Evolutionary conservation across 2,113 vertebrate species (phyloP), one percentile per base, ranked within the genome.

Genomic region (Oncorhynchus mykiss): DNA sequence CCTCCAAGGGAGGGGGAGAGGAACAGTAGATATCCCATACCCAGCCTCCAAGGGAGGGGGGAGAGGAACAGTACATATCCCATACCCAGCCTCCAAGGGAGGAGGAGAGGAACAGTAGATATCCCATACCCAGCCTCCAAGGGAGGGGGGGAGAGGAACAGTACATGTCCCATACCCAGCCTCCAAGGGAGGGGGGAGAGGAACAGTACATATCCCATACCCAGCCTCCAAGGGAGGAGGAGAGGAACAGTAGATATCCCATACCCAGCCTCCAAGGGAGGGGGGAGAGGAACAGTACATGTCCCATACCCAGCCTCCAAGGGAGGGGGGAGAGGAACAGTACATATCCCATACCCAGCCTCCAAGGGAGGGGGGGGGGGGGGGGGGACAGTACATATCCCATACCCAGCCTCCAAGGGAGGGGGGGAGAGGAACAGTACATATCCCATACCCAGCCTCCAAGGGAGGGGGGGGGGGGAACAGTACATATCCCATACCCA

Each of bases 161-260:
- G 81, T 76, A 77, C 79, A 76, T 49, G 77, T 81, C 85, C 84
- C 77, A 88, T 80, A 6, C 24, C 24, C 8, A 29, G 64, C 25
- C 24, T 66, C 25, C 8, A 8, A 12, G 64, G 51, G 25, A 27
- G 7, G 22, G 85, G 85, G 85, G 27, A 27, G 27, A 27, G 27
- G 27, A 27, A 27, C 81, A 57, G 81, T 76, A 77, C 79, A 76
- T 49, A 77, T 81, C 85, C 84, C 77, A 88, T 80, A 6, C 11
- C 24, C 8, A 29, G 64, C 25, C 24, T 66, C 25, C 8, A 8
- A 12, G 25, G 51, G 64, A 27, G 22, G 85, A 0, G 27, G 27
- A 27, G 27, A 27, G 27, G 27, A 27, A 27, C 81, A 49, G 81
- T 76, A 77, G 78, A 76, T 49, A 78, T 81, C 85, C 84, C 77